Base-by-base conservation (phyloP, 1,140 invertebrate species). In the Uloborus diversus region DNA sequence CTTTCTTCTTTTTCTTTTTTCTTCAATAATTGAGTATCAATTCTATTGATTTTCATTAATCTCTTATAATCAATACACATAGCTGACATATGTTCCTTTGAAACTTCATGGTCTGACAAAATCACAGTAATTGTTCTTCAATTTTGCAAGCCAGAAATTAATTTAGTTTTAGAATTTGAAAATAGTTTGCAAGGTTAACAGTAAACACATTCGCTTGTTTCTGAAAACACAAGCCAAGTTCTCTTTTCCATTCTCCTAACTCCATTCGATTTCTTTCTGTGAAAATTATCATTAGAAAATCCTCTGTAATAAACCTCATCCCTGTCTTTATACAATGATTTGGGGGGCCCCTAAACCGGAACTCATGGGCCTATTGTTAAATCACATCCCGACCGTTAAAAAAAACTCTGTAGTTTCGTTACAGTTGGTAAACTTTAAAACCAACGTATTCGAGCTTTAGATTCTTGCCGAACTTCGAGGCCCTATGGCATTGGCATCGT, bases 301-400 rank as follows among this genome's bases (percentile, higher is more conserved):
- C 65, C 42, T 68, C 65, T 68, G 25, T 68, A 49, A 68, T 51
- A 51, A n/a, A 68, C 27, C 49, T 68, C 65, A 68, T 49, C 7
- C 49, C 23, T 68, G 25, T 68, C 65, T 68, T 68, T 65, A 65
- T 65, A 65, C 28, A 65, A 20, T 65, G 62, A 65, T 65, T 65
- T 65, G n/a, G n/a, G n/a, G n/a, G n/a, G n/a, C n/a, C n/a, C n/a
- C n/a, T n/a, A n/a, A n/a, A n/a, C n/a, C n/a, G n/a, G n/a, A n/a
- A n/a, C n/a, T n/a, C n/a, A n/a, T n/a, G n/a, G n/a, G n/a, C n/a
- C n/a, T n/a, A n/a, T n/a, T n/a, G n/a, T n/a, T n/a, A n/a, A n/a
- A n/a, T n/a, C n/a, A n/a, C n/a, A n/a, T n/a, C n/a, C n/a, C n/a
- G n/a, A n/a, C n/a, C n/a, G n/a, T n/a, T n/a, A n/a, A n/a, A n/a